A percentile compares a stretch with the other conserved stretches of the same genome.
These are phyloP conservation scores for Sclerodermus sp. DNA, from an alignment of 2,888 invertebrate genomes.

Conservation along the genomic window DNA sequence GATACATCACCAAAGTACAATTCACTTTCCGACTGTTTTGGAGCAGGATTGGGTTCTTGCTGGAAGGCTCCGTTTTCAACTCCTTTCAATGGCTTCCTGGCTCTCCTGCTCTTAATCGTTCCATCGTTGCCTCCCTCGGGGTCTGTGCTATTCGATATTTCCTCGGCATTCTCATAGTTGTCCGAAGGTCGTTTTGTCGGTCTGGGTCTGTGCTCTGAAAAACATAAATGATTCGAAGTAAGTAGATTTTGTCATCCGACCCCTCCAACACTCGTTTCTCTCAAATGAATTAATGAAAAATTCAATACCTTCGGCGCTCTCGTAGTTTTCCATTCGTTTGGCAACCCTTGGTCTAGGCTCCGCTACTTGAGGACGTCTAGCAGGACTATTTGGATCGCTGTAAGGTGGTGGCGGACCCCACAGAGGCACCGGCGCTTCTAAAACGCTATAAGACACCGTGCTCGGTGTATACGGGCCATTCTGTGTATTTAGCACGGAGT, in stretches of 20 bases:
- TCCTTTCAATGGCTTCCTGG: slow-evolving; percentile 64
- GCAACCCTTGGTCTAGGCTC: slow-evolving; percentile 56
- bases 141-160: slow-evolving; percentile 46
- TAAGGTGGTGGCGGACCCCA: slow-evolving; percentile 92
- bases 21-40: slow-evolving; percentile 73
- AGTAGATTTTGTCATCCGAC: background rate
- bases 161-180: slow-evolving; percentile 54
- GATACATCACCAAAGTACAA: slow-evolving; percentile 86
- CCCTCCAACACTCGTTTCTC: no score
- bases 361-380: slow-evolving; percentile 57
- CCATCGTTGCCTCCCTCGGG: slow-evolving; percentile 46
- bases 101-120: slow-evolving; percentile 54
- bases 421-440: slow-evolving; percentile 56
- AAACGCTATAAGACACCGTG: slow-evolving; percentile 49
- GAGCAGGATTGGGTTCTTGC: slow-evolving; percentile 65
- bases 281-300: no score
- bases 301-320: slow-evolving; percentile 46
- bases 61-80: slow-evolving; percentile 79
- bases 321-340: slow-evolving; percentile 59
- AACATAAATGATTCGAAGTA: no score
- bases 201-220: slow-evolving; percentile 33
- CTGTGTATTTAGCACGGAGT: slow-evolving; percentile 42
- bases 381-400: slow-evolving; percentile 76
- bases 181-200: slow-evolving; percentile 44
- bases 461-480: slow-evolving; percentile 44